Evolutionary conservation across 2,797 vertebrate genomes (phyloP), one percentile per base, ranked within the genome.

Genomic region (Phrynocephalus forsythii): DNA sequence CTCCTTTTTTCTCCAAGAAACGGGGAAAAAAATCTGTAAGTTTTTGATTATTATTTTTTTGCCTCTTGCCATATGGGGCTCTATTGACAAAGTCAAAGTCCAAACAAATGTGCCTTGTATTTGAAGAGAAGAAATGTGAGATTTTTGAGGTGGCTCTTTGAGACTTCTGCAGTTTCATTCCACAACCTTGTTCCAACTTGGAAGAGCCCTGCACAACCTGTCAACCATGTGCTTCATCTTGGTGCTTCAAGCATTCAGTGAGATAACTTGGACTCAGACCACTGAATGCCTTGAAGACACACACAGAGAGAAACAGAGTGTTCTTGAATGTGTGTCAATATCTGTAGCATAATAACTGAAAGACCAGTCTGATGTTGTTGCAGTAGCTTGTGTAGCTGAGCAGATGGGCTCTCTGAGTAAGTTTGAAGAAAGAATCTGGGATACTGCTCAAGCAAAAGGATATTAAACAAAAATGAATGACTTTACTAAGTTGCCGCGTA

Each of bases 301-400:
- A 85, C 78, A 85, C 71, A 76, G 71, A 85, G 82, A 80, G 83
- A 85, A 88, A 88, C 83, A 85, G 87, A 88, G 87, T 79, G 87
- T 88, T 88, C 87, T 88, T 88, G 82, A 88, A 88, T 81, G 77
- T 78, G 78, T 88, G 83, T 85, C 87, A 88, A 88, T 88, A 88
- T 88, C 87, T 88, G 78, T 75, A 88, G 71, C 67, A 79, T 76
- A 85, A 77, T 88, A 88, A 88, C 56, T 82, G 71, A 85, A 81
- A 83, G 87, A 85, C 78, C 72, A 85, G 71, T 81, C 68, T 84
- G 56, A 88, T 87, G 86, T 88, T 85, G 68, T 88, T 26, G 33
- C 56, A 68, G 69, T 75, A 79, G 83, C 50, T 68, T 82, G 77
- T 85, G 48, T 88, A 85, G 71, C 63, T 85, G 83, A 88, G 87